Evolutionary conservation across 35 echinoderm and acorn worm genomes (phyloP).

Genomic region (Ophioderma brevispina): DNA sequence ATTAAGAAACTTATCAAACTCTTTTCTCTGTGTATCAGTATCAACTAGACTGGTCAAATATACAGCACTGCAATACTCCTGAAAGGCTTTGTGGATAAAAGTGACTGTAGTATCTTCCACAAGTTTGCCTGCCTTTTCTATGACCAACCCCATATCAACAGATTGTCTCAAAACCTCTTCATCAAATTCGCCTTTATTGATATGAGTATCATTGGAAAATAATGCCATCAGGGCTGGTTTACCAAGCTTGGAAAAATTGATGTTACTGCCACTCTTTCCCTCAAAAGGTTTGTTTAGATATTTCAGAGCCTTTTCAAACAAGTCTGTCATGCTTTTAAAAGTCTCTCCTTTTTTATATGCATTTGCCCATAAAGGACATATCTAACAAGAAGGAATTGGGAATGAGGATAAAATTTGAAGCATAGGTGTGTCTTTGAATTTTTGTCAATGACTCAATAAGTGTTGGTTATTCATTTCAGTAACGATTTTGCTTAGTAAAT

Average conservation of each 20-base stretch:
- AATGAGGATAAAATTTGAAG: not conserved
- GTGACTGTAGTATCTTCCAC: not conserved
- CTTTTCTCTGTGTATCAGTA: not conserved
- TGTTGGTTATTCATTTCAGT: not conserved
- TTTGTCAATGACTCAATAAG: not conserved
- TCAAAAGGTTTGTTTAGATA: not conserved
- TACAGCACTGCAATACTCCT: conserved; percentile 29
- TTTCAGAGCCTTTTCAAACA: not conserved
- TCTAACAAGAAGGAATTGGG: not conserved
- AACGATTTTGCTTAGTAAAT: not conserved
- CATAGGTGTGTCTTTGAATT: not conserved
- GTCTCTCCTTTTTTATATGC: not conserved
- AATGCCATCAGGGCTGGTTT: too few species aligned
- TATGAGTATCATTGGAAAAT: not conserved
- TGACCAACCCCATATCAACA: conserved; percentile 9
- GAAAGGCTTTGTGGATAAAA: conserved; percentile 24
- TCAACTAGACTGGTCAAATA: not conserved
- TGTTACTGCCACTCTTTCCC: too few species aligned
- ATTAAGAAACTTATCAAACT: not conserved
- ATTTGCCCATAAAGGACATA: not conserved
- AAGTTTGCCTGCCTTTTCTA: not conserved
- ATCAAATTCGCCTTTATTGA: not conserved
- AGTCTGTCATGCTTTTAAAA: not conserved
- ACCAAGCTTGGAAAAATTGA: too few species aligned
- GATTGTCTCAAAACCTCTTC: not conserved